Percentiles rank a stretch among this genome's conserved stretches.
phyloP scores from a whole-genome alignment of 2,797 vertebrate species.

The Siniperca undulata region DNA sequence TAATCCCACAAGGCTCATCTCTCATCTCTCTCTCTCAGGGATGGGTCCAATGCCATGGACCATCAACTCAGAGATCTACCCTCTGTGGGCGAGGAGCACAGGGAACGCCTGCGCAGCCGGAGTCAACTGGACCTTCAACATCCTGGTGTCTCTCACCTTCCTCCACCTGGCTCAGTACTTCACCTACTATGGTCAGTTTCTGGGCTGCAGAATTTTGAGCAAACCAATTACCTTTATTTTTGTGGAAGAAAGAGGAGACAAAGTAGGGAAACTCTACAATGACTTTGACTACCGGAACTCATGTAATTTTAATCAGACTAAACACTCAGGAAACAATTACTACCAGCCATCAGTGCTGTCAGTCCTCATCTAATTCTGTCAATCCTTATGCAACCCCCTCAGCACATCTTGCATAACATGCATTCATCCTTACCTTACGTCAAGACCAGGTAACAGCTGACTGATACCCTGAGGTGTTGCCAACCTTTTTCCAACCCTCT shows the following conservation, averaged over 20 bases:
- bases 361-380: background rate
- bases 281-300: background rate
- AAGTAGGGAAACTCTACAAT: background rate
- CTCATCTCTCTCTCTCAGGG: slow-evolving; percentile 80
- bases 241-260: background rate
- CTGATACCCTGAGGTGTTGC: slow-evolving; percentile 10
- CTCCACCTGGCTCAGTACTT: slow-evolving; percentile 95
- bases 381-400: background rate
- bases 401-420: background rate
- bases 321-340: background rate
- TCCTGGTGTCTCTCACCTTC: slow-evolving; percentile 96
- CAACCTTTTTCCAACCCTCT: background rate
- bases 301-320: slow-evolving; percentile 7
- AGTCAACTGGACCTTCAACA: slow-evolving; percentile 97
- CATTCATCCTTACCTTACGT: background rate
- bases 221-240: background rate
- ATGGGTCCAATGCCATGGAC: slow-evolving; percentile 99
- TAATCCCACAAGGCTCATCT: too few species aligned
- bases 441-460: slow-evolving; percentile 16
- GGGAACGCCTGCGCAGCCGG: slow-evolving; percentile 97
- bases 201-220: background rate
- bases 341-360: slow-evolving; percentile 3
- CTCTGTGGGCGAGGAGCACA: slow-evolving; percentile 97
- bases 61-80: slow-evolving; percentile 98
- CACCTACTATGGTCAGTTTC: slow-evolving; percentile 93